Evolutionary conservation across 2,888 invertebrate genomes (phyloP), one percentile per base, ranked within the genome.

Genomic region (Nemapogon koenigi): DNA sequence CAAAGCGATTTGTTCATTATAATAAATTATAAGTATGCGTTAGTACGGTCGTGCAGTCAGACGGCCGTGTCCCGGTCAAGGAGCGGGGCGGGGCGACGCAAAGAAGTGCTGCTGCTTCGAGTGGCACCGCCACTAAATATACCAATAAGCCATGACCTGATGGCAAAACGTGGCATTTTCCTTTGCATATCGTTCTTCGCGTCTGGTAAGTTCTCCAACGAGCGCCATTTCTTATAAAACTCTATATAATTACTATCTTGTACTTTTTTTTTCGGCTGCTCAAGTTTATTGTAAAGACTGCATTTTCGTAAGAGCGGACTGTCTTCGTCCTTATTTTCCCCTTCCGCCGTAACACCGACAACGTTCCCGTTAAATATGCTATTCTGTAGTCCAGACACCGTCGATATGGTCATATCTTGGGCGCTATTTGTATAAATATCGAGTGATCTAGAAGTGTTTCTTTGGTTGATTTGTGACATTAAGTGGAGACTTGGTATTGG

Each of bases 151-250:
- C 90, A 91, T 46, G 82, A 81, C 49, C 86, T 83, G 43, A 91
- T 81, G 16, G 88, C 85, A 51, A 86, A 83, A 41, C 86, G 81
- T 37, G 83, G 80, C 56, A 85, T 82, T 59, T 88, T 88, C 48
- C 72, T 75, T 26, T 82, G 75, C 44, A 56, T 49, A 26, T 55
- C 55, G 42, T 49, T 47, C 51, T 71, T 69, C 33, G 48, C 57
- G 42, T 66, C 73, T 25, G 64, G 63, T 32, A 91, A 82, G 46
- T 86, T 84, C 66, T 92, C 91, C 37, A 91, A 73, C 32, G 91
- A 91, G 50, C 86, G 86, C 87, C 91, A 92, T 54, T 89, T 83
- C 65, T 90, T 90, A 48, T 83, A 81, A 49, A 78, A 71, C 55
- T 81, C 68, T 35, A 79, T 73, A 53, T 75, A 75, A 47, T 66